Conservation (phyloP, 2,888 invertebrate species). For the Elegia similella region DNA sequence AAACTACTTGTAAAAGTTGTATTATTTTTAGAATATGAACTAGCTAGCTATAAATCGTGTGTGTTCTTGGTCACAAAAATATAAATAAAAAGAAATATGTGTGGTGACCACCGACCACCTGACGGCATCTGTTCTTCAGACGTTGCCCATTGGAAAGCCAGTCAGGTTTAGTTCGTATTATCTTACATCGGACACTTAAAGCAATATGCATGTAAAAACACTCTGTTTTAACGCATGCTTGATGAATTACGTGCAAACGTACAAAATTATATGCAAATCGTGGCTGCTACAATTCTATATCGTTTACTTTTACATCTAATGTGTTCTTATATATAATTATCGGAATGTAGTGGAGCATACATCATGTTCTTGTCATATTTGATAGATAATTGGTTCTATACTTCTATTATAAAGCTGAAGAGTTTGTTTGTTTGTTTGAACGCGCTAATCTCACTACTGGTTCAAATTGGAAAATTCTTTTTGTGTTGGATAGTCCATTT, state of each 20-base stretch:
- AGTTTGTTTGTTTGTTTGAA: too few relatives aligned
- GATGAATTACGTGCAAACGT: constrained; percentile 16
- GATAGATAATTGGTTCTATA: too few relatives aligned
- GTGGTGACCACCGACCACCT: constrained; percentile 48
- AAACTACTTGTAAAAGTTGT: neutral
- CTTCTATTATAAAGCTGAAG: too few relatives aligned
- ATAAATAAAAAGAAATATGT: constrained; percentile 51
- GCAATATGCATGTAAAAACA: constrained; percentile 39
- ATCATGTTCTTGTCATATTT: too few relatives aligned
- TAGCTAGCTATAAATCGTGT: constrained; percentile 20
- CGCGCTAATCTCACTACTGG: too few relatives aligned
- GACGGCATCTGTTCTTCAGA: constrained; percentile 53
- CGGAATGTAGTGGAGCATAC: too few relatives aligned
- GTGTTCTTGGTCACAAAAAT: constrained; percentile 19
- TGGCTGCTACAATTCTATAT: neutral
- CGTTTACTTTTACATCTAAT: neutral
- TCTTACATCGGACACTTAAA: constrained; percentile 55
- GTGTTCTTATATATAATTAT: too few relatives aligned
- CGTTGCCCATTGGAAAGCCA: constrained; percentile 48
- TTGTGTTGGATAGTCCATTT: too few relatives aligned
- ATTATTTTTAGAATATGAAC: constrained; percentile 19
- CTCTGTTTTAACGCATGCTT: constrained; percentile 21
- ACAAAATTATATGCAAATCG: neutral
- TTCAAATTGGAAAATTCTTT: too few relatives aligned
- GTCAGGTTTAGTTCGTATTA: constrained; percentile 58